Base-by-base conservation (phyloP, 2,888 invertebrate genomes). In the Saturnia pavonia region DNA sequence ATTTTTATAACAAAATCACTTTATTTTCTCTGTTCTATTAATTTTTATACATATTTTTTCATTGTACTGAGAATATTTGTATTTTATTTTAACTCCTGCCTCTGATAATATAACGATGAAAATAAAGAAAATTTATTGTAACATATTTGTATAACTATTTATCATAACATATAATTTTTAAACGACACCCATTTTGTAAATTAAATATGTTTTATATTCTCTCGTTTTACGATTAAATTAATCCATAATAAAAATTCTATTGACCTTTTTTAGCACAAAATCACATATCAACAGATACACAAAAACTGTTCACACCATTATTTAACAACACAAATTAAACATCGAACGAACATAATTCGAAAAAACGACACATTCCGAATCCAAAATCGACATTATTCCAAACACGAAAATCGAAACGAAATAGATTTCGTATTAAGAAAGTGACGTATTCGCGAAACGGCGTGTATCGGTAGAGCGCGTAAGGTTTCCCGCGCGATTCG, bases 401-500 rank as follows among this genome's bases (percentile, higher is more conserved):
- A 16, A 19, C 14, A 16, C 27, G 12, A n/a, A 34, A 48, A 69
- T 63, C 12, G 22, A 54, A 54, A 22, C 54, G n/a, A 66, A 57
- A 45, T 34, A 34, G 54, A 67, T 69, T 70, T 65, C 27, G 51
- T n/a, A 73, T 74, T 73, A 73, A 73, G 73, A 72, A 71, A 75
- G 67, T 70, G 75, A 72, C 67, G 69, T 69, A 70, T 76, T 78
- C 72, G 74, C 74, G 71, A 70, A 71, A 75, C 76, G 74, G 75
- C 76, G 74, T 75, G 72, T 74, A 74, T 72, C 73, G 67, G 70
- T 48, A 19, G 19, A n/a, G 22, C 54, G 54, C 57, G 57, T 60
- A 27, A 4, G 74, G 71, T 80, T 78, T 79, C 78, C 77, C 81
- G 81, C 84, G 84, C 82, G 85, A 81, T 78, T 81, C 85, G 86